Evolutionary conservation across 2,888 invertebrate species (phyloP).

Genomic region (Apamea epomidion): DNA sequence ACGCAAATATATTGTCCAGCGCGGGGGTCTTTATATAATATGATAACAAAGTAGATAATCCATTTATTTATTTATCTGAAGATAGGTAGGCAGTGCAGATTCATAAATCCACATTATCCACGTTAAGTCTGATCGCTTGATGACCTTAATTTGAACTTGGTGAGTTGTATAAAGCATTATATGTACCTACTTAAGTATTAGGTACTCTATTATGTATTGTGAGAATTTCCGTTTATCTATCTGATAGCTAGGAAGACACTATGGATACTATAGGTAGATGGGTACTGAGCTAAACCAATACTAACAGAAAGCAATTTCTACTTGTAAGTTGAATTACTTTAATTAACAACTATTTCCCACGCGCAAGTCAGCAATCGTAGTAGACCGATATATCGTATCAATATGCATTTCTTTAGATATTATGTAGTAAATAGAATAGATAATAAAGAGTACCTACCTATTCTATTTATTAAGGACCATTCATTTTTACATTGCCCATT

Average conservation of each 20-base stretch:
- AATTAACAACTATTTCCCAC: background rate
- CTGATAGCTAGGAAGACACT: background rate
- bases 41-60: constrained; percentile 33
- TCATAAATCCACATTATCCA: constrained; percentile 21
- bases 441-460: background rate
- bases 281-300: background rate
- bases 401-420: background rate
- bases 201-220: background rate
- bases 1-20: constrained; percentile 3
- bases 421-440: background rate
- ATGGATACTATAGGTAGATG: background rate
- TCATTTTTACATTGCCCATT: background rate
- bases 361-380: background rate
- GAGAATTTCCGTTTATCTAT: background rate
- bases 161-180: background rate
- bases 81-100: constrained; percentile 24
- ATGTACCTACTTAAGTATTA: background rate
- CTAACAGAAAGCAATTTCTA: background rate
- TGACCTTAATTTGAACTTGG: constrained; percentile 54
- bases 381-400: background rate
- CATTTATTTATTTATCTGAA: constrained; percentile 42
- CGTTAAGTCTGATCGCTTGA: constrained; percentile 27
- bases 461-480: background rate
- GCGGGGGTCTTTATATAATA: constrained; percentile 22
- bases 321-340: background rate